phyloP scores from a whole-genome alignment of 1,140 invertebrate genomes.

The Panulirus ornatus region DNA sequence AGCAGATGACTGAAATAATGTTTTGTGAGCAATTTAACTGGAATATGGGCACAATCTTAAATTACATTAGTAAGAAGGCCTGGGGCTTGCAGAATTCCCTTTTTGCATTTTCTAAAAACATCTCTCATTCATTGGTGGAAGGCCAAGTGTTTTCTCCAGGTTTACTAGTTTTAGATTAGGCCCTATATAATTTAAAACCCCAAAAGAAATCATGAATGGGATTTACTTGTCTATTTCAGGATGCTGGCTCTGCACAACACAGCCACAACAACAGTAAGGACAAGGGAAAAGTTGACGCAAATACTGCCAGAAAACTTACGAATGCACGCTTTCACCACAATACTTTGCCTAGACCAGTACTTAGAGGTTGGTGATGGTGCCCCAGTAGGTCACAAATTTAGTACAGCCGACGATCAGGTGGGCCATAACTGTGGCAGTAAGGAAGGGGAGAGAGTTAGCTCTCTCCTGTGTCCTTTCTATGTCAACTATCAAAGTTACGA shows the following conservation, averaged over 20 bases:
- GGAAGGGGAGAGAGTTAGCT: conserved; percentile 55
- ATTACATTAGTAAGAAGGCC: no score
- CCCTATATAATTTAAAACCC: no score
- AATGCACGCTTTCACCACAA: conserved; percentile 56
- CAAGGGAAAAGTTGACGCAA: conserved; percentile 26
- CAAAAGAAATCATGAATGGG: conserved; percentile 37
- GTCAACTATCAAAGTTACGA: not conserved
- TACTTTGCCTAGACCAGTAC: conserved; percentile 53
- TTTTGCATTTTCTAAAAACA: no score
- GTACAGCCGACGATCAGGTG: conserved; percentile 58
- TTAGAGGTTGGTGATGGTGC: conserved; percentile 32
- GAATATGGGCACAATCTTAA: no score
- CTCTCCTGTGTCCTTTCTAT: conserved; percentile 20
- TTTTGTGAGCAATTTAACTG: no score
- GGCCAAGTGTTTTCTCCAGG: no score
- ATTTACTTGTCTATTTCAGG: conserved; percentile 34
- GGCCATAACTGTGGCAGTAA: conserved; percentile 60
- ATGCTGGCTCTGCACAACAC: conserved; percentile 54
- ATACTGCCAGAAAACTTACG: conserved; percentile 51
- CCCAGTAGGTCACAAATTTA: no score
- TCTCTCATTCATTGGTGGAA: no score
- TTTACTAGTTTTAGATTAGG: no score
- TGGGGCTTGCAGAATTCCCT: no score
- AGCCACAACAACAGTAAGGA: conserved; percentile 47
- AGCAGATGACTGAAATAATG: no score